These are phyloP conservation scores for Delichon dasypus DNA, from an alignment of 2,797 vertebrate species.

Conservation along the genomic window DNA sequence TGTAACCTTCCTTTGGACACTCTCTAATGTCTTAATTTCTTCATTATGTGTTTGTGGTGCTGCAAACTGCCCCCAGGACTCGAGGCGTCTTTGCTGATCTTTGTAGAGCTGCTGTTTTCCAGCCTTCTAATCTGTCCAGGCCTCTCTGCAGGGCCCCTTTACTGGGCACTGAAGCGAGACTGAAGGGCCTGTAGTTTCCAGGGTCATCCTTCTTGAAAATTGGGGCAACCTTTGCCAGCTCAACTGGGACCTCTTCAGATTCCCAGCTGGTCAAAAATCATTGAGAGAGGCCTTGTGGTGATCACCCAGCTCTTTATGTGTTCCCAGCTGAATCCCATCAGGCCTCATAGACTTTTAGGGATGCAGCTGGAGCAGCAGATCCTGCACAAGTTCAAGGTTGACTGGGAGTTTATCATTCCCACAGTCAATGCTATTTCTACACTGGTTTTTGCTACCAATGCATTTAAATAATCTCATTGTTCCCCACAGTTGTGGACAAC, in stretches of 20 bases:
- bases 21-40: neutral
- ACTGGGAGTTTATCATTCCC: neutral
- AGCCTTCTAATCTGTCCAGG: neutral
- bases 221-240: rapidly evolving
- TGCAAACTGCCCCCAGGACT: no score
- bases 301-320: neutral
- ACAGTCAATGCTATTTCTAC: neutral
- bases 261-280: neutral
- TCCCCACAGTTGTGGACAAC: neutral
- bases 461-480: neutral
- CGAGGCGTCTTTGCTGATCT: neutral
- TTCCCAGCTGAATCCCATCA: neutral
- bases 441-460: neutral
- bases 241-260: neutral
- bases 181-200: neutral
- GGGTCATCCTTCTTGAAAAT: neutral
- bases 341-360: neutral
- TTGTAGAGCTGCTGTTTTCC: neutral
- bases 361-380: neutral
- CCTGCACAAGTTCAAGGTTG: rapidly evolving
- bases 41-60: neutral
- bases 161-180: neutral
- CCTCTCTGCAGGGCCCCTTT: neutral
- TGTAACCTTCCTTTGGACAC: no score
- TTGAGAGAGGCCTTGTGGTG: neutral